Evolutionary conservation across 2,888 invertebrate genomes (phyloP).

Genomic region (Phymatocera aterrima): DNA sequence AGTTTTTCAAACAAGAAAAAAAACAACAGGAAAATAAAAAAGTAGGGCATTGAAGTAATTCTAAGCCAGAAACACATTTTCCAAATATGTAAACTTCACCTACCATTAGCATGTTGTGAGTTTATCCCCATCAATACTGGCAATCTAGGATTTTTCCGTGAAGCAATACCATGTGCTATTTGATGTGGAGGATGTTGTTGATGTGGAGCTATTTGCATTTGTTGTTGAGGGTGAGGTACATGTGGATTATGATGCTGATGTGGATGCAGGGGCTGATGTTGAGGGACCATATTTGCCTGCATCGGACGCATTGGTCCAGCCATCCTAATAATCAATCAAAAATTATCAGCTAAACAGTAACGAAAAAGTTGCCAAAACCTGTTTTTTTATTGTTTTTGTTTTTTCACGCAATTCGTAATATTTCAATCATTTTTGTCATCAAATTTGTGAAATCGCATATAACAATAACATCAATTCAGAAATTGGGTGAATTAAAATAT

Average conservation of each 20-base stretch:
- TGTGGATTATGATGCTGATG: conserved; percentile 68
- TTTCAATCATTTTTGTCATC: no score
- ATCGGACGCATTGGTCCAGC: conserved; percentile 72
- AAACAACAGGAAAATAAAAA: no score
- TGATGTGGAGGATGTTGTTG: conserved; percentile 67
- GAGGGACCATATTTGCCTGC: conserved; percentile 71
- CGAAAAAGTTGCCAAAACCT: no score
- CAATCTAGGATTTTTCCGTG: conserved; percentile 70
- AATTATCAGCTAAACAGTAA: not conserved
- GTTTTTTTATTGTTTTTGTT: no score
- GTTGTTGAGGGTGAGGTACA: conserved; percentile 68
- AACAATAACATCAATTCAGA: no score
- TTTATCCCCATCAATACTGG: conserved; percentile 77
- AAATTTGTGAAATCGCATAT: no score
- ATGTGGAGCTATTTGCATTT: conserved; percentile 70
- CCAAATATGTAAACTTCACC: conserved; percentile 20
- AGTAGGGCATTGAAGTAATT: no score
- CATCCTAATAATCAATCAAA: conserved; percentile 59
- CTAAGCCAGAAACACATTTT: not conserved
- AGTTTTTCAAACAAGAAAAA: not conserved
- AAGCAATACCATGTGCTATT: conserved; percentile 69
- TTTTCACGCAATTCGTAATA: no score
- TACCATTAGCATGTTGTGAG: conserved; percentile 70
- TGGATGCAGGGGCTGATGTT: conserved; percentile 70
- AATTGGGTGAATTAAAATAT: no score